Evolutionary conservation across 2,888 invertebrate species (phyloP), one percentile per base, ranked within the genome.

Genomic region (Euzophera pinguis): DNA sequence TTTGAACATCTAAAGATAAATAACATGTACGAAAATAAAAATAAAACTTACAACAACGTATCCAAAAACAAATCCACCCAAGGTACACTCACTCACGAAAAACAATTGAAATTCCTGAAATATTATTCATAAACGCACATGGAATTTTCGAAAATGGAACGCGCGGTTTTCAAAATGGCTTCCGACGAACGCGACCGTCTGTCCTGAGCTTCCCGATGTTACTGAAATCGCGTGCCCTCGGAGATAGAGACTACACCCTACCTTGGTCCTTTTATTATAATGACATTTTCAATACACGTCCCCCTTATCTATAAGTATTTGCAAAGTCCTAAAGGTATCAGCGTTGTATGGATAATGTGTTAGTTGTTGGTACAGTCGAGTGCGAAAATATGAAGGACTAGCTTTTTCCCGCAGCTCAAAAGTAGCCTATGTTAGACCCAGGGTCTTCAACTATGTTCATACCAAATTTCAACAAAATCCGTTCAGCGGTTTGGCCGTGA

Each of bases 221-320:
- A 51, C 51, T 51, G 17, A 45, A 50, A 12, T 42, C 29, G 49
- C 38, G 49, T 39, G 39, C 39, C 39, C 29, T 7, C n/a, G 3
- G 4, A 27, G 41, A 29, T 29, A 50, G 13, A 39, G 39, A 32
- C 29, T 50, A 54, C 54, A 52, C 60, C 59, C 52, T 32, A 52
- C 58, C 56, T 54, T 22, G 17, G 22, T 41, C 53, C 55, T 52
- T 50, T 53, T 59, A 63, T 60, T 60, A 58, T 63, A 64, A 64
- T 63, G 64, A 61, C 60, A 60, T 65, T 63, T 63, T 61, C 59
- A 57, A 54, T 59, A 57, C 53, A 47, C 57, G 50, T 52, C 50
- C 59, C n/a, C 52, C 58, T 59, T 59, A 62, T 59, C 57, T 59
- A 56, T 55, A 52, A 60, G 57, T 58, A 58, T 61, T 62, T 54